Base-by-base conservation (phyloP, 2,888 invertebrate genomes). In the Hetaerina titia region DNA sequence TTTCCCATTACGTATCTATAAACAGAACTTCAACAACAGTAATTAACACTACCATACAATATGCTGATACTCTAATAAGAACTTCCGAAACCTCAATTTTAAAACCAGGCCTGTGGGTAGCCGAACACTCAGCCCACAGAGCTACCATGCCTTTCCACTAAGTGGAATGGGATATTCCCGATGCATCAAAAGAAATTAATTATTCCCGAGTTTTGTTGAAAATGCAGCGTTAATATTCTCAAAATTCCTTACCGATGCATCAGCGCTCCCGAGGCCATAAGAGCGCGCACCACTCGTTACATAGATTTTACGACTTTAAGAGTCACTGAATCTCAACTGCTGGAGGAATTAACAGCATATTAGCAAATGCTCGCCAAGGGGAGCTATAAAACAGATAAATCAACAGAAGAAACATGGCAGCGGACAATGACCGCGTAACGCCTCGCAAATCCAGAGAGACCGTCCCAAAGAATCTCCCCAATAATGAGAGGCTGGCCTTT, bases 401-500 rank as follows among this genome's bases (percentile, higher is more conserved):
- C 63, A 15, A 19, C 81, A 15, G 4, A 31, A 81, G 9, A 31
- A 9, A 81, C 81, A 31, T 11, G 31, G 15, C 81, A 7, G 81
- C 9, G 31, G 81, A 81, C 81, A 0, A 31, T 9, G 13, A 7
- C 69, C 69, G n/a, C 81, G 2, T 31, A 25, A 9, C 25, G 13
- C 25, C n/a, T 69, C 69, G 69, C 69, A n/a, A n/a, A 69, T n/a
- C 69, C 69, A 22, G 69, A n/a, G 0, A n/a, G 81, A 22, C n/a
- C 25, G 31, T 2, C 81, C 81, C 11, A 31, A 81, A 31, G 31
- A 31, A 15, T 81, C 81, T 81, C 81, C 4, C 11, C 13, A 81
- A 81, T 81, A 81, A 81, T 81, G 81, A 81, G 81, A 81, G 81
- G 81, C 81, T 31, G 81, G 13, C 31, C 81, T 81, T 81, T 81